Evolutionary conservation across 1,140 invertebrate species (phyloP), one percentile per base, ranked within the genome.

Genomic region (Diprion similis): DNA sequence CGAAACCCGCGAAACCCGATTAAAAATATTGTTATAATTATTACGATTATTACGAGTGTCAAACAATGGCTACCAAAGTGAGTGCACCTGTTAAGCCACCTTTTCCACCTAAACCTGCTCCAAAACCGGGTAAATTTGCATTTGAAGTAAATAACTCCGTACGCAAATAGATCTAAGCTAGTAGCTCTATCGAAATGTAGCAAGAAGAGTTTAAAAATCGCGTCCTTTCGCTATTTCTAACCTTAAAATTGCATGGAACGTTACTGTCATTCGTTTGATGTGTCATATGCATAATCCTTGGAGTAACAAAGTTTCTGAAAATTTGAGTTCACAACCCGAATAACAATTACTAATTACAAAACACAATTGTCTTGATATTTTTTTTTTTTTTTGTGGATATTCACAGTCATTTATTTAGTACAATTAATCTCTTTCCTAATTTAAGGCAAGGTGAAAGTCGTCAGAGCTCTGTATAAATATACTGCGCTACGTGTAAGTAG

Each of bases 401-500:
- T 46, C 69, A 74, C 69, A 37, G 73, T 48, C 68, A 75, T n/a
- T 74, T 70, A 75, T 78, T 83, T 81, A 71, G n/a, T 17, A 59
- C 24, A 59, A 59, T 59, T 59, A 17, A 15, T 59, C 51, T 59
- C 8, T 59, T 59, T 9, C 51, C 51, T 59, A 4, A 48, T 82
- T 87, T 75, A 84, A 91, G 91, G 91, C 70, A 89, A 89, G 73
- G 90, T 92, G 1, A 92, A 90, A 86, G 91, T 92, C 73, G 90
- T 91, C 7, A 84, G 90, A 79, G 90, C 91, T 17, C 75, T 91
- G 10, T 91, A 91, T 81, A 89, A 88, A 65, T 92, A 92, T 80
- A 87, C 85, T 65, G 91, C 91, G 67, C 89, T 91, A 80, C 87
- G 90, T 85, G 91, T 92, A 86, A 89, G 87, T 85, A 78, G 7